phyloP scores from a whole-genome alignment of 2,113 vertebrate species.

The Oceanites oceanicus region DNA sequence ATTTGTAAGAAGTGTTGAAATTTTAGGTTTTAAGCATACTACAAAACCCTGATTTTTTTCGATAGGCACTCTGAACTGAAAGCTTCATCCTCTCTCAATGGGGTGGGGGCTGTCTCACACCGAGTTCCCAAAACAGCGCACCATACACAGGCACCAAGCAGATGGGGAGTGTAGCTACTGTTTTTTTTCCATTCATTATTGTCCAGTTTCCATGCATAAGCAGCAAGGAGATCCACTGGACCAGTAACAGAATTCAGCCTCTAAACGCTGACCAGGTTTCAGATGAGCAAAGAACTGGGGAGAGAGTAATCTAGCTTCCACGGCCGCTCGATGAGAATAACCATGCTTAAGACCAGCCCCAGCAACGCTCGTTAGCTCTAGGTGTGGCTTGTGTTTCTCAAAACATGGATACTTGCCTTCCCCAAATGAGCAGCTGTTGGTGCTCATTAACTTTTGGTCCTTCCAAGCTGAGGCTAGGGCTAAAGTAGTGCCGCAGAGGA shows the following conservation, averaged over 20 bases:
- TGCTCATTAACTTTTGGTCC: neutral
- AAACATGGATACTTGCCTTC: neutral
- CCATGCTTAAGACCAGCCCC: fast-evolving
- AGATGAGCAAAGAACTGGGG: neutral
- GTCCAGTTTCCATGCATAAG: neutral
- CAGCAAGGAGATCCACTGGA: neutral
- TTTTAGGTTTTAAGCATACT: neutral
- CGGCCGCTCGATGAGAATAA: fast-evolving
- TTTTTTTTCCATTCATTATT: neutral
- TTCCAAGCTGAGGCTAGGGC: neutral
- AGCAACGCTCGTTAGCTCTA: neutral
- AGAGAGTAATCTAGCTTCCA: no score
- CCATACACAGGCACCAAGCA: neutral
- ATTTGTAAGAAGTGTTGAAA: neutral
- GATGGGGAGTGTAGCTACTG: fast-evolving
- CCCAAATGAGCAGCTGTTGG: neutral
- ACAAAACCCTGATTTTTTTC: neutral
- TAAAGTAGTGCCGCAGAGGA: neutral
- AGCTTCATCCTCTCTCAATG: neutral
- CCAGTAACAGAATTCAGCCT: neutral
- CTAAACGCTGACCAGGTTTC: neutral
- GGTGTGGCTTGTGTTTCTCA: neutral
- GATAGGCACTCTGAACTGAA: neutral
- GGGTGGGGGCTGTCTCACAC: neutral
- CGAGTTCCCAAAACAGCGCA: fast-evolving